phyloP scores from a whole-genome alignment of 2,113 vertebrate species.

The Hydrolagus affinis region DNA sequence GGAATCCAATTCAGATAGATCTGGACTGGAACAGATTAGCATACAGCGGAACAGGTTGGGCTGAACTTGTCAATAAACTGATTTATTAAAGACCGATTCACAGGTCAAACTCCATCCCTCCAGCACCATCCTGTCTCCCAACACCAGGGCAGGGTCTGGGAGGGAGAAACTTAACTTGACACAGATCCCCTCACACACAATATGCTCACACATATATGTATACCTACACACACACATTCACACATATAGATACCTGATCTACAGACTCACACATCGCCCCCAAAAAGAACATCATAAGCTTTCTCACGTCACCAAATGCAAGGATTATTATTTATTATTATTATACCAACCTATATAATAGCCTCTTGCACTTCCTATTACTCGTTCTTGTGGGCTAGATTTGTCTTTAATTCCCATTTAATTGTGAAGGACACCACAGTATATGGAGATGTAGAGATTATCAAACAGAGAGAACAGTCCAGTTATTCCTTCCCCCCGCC shows the following conservation, averaged over 20 bases:
- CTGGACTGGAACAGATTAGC: slow-evolving; percentile 22
- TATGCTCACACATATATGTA: too few relatives aligned
- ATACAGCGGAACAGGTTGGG: slow-evolving; percentile 17
- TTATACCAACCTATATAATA: too few relatives aligned
- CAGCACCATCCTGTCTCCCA: slow-evolving; percentile 13
- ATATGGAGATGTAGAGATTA: too few relatives aligned
- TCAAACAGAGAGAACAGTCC: background rate
- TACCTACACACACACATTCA: too few relatives aligned
- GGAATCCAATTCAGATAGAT: slow-evolving; percentile 31
- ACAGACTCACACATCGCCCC: too few relatives aligned
- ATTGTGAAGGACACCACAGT: background rate
- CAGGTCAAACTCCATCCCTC: background rate
- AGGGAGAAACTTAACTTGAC: too few relatives aligned
- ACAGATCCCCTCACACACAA: too few relatives aligned
- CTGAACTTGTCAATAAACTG: slow-evolving; percentile 30
- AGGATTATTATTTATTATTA: too few relatives aligned
- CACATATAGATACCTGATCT: too few relatives aligned
- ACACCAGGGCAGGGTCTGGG: too few relatives aligned
- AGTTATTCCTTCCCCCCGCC: background rate
- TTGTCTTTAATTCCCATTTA: background rate
- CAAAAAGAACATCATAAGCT: too few relatives aligned
- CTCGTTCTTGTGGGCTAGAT: background rate
- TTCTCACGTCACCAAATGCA: too few relatives aligned
- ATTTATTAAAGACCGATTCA: slow-evolving; percentile 31
- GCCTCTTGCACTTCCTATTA: background rate